These are phyloP conservation scores for Eulemur rufifrons DNA, from an alignment of 2,113 vertebrate genomes.

Conservation along the genomic window DNA sequence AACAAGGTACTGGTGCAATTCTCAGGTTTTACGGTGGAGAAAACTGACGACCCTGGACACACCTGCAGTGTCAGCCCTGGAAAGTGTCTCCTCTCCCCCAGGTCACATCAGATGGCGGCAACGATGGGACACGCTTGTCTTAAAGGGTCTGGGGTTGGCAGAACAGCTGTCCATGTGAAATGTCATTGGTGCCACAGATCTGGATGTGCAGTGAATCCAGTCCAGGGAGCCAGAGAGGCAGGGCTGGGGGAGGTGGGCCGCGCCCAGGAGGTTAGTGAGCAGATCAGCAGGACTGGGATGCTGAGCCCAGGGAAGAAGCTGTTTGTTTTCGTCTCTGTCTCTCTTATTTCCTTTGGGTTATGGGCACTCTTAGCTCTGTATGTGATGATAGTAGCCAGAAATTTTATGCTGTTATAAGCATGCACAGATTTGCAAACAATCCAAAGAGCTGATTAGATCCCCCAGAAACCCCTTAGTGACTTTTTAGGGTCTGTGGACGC, in stretches of 20 bases:
- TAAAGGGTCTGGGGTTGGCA: not conserved
- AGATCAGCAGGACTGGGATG: not conserved
- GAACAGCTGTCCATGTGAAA: not conserved
- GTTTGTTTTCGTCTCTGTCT: not conserved
- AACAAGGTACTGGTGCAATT: too few relatives aligned
- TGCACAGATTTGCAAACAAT: not conserved
- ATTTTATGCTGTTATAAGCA: not conserved
- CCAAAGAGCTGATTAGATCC: not conserved
- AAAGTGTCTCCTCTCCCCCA: not conserved
- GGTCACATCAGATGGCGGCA: not conserved
- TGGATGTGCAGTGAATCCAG: not conserved
- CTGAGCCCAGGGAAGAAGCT: not conserved
- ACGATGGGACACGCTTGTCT: not conserved
- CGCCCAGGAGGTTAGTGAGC: not conserved
- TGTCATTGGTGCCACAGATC: not conserved
- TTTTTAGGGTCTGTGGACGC: not conserved
- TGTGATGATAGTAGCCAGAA: not conserved
- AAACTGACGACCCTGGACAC: not conserved
- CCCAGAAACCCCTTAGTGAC: not conserved
- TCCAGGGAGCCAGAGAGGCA: not conserved
- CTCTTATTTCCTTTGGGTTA: not conserved
- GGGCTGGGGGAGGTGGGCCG: not conserved
- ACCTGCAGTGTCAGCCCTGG: rapidly evolving
- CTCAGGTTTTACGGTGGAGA: not conserved
- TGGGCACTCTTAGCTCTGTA: too few relatives aligned